phyloP scores from a whole-genome alignment of 2,888 invertebrate species.

The Meloe dianella region DNA sequence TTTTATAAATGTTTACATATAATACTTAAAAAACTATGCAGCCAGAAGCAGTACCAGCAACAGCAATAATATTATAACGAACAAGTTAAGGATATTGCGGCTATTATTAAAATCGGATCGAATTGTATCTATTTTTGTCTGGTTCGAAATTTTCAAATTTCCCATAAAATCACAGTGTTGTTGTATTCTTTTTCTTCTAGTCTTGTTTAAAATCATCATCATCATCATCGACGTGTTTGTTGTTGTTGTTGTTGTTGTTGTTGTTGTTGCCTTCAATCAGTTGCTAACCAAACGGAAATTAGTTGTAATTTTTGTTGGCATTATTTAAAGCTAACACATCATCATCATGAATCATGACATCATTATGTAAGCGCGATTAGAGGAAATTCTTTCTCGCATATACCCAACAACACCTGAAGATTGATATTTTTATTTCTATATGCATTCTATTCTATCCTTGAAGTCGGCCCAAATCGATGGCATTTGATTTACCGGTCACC shows the following conservation, averaged over 20 bases:
- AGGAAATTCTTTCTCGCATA: not conserved
- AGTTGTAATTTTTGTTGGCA: not conserved
- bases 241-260: too few species aligned
- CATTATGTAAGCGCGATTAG: constrained; percentile 8
- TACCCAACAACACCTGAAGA: not conserved
- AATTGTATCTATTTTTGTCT: constrained; percentile 7
- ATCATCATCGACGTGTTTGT: too few species aligned
- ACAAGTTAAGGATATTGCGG: constrained; percentile 7
- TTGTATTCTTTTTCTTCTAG: too few species aligned
- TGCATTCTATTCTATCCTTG: not conserved
- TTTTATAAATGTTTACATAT: constrained; percentile 9
- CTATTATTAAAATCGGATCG: constrained; percentile 12
- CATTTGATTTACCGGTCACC: constrained; percentile 6
- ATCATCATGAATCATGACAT: not conserved
- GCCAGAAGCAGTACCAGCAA: not conserved
- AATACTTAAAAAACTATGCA: constrained; percentile 4
- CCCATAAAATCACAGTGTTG: too few species aligned
- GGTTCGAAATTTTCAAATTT: not conserved
- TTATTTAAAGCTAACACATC: constrained; percentile 6
- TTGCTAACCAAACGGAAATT: constrained; percentile 11
- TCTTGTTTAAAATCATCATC: too few species aligned
- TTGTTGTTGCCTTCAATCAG: not conserved
- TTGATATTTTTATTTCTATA: constrained; percentile 2
- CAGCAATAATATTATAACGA: not conserved
- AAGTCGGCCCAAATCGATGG: constrained; percentile 7